Conservation (phyloP, 2,888 invertebrate genomes). For the Amblyjoppa proteus region DNA sequence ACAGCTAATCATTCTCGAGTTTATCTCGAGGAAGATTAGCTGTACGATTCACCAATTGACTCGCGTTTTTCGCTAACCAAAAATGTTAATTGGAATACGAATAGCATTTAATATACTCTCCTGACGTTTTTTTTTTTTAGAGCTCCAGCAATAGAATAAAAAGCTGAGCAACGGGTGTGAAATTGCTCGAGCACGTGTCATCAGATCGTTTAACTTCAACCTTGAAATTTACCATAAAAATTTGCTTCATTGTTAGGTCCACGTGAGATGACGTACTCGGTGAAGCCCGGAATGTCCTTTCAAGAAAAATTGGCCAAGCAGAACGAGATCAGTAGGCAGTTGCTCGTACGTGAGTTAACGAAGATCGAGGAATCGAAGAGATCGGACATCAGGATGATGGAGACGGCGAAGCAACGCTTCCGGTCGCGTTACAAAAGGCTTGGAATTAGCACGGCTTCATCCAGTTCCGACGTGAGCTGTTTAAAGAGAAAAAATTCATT, state of each 20-base stretch:
- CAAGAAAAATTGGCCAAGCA: constrained; percentile 69
- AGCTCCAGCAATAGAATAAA: neutral
- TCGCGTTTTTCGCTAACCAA: neutral
- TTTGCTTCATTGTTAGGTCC: neutral
- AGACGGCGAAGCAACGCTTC: constrained; percentile 73
- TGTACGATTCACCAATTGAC: constrained; percentile 36
- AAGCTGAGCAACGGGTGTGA: neutral
- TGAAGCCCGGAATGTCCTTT: constrained; percentile 66
- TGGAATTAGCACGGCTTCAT: constrained; percentile 37
- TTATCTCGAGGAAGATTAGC: neutral
- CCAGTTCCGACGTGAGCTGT: constrained; percentile 52
- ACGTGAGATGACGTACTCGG: constrained; percentile 49
- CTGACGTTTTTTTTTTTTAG: neutral
- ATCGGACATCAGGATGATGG: constrained; percentile 72
- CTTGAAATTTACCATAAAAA: neutral
- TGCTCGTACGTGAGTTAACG: constrained; percentile 70
- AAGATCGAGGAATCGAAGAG: constrained; percentile 72
- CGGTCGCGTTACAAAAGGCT: constrained; percentile 71
- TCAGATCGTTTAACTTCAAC: neutral
- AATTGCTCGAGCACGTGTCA: neutral
- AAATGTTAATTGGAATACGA: constrained; percentile 10
- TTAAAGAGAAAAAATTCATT: neutral
- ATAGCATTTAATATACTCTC: constrained; percentile 22
- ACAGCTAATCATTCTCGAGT: neutral
- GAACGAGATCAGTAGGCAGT: constrained; percentile 71